These are phyloP conservation scores for Promerops cafer DNA, from an alignment of 2,113 vertebrate species.

Conservation along the genomic window DNA sequence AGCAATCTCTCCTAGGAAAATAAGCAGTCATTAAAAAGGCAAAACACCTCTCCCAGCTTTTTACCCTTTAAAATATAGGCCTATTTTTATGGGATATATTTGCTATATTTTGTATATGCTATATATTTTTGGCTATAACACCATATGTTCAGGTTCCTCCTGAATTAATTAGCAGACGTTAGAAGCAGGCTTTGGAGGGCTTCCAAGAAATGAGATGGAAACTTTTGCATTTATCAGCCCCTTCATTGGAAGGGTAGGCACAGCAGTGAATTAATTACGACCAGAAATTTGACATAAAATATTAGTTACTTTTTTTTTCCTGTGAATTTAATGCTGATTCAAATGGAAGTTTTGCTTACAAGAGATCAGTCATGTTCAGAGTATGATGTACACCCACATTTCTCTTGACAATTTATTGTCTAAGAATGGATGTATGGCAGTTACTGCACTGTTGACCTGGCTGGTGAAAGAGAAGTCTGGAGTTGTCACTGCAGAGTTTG, in stretches of 20 bases:
- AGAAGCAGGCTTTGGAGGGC: neutral
- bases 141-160: slow-evolving; percentile 29
- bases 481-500: neutral
- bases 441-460: neutral
- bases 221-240: neutral
- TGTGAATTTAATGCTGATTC: neutral
- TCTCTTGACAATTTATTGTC: neutral
- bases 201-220: slow-evolving; percentile 9
- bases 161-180: slow-evolving; percentile 46
- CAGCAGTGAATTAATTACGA: neutral
- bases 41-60: neutral
- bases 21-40: neutral
- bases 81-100: slow-evolving; percentile 12
- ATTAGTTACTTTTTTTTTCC: neutral
- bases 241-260: neutral
- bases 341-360: neutral
- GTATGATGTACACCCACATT: neutral
- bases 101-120: neutral
- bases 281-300: neutral
- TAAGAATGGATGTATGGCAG: neutral
- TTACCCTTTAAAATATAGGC: neutral
- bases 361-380: neutral
- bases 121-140: slow-evolving; percentile 1
- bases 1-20: neutral
- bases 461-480: neutral